phyloP scores from a whole-genome alignment of 2,113 vertebrate species.

The Phycodurus eques region DNA sequence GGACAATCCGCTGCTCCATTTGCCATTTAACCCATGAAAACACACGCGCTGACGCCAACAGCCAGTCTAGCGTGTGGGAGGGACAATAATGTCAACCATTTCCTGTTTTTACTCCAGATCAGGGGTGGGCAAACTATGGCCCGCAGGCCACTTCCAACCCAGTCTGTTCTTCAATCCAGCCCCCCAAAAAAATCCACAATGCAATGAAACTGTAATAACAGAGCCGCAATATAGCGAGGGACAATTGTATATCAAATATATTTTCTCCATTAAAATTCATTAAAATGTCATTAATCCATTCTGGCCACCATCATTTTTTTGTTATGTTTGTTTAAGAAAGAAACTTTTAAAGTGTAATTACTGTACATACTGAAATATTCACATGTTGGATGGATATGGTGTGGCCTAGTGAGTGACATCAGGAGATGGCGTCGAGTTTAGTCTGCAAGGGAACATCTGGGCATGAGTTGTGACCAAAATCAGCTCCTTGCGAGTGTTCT shows the following conservation, averaged over 20 bases:
- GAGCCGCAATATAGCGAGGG: too few relatives aligned
- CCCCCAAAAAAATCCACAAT: too few relatives aligned
- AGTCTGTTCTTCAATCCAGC: too few relatives aligned
- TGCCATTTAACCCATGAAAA: slow-evolving; percentile 17
- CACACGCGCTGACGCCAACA: not conserved
- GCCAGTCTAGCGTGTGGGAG: slow-evolving; percentile 6
- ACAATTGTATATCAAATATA: not conserved
- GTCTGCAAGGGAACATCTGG: too few relatives aligned
- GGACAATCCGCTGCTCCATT: slow-evolving; percentile 21
- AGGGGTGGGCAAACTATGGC: too few relatives aligned
- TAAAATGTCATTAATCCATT: not conserved
- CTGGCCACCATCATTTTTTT: not conserved
- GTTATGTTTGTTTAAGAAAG: not conserved
- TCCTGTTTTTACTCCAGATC: not conserved
- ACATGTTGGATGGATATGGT: too few relatives aligned
- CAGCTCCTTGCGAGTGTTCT: not conserved
- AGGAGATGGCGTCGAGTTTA: not conserved
- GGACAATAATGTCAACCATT: not conserved
- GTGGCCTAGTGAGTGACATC: not conserved
- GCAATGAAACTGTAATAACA: too few relatives aligned
- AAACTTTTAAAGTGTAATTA: not conserved
- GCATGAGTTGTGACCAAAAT: not conserved
- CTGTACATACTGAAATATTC: too few relatives aligned
- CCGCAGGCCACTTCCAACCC: too few relatives aligned
- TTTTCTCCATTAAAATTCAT: not conserved